phyloP scores from a whole-genome alignment of 2,888 invertebrate species.

The Gastrophysa polygoni region DNA sequence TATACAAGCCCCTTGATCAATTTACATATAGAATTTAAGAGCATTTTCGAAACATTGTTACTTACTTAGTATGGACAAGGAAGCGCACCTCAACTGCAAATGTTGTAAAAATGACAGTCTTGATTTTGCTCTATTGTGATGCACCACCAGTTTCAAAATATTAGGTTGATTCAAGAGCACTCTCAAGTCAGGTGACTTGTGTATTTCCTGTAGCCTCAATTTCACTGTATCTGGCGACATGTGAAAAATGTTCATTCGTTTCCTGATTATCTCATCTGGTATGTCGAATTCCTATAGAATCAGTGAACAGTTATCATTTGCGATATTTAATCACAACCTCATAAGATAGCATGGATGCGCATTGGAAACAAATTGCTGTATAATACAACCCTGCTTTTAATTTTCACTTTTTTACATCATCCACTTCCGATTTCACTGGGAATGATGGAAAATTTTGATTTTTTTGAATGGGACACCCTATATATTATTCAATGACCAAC shows the following conservation, averaged over 20 bases:
- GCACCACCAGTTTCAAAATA: conserved; percentile 61
- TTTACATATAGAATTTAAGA: no score
- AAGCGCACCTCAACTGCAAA: conserved; percentile 60
- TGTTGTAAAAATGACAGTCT: conserved; percentile 62
- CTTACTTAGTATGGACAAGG: conserved; percentile 59
- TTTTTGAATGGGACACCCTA: no score
- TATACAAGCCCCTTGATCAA: no score
- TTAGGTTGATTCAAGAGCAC: conserved; percentile 67
- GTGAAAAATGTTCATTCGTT: conserved; percentile 64
- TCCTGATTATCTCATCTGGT: conserved; percentile 60
- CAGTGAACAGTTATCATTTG: background rate
- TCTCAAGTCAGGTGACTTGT: conserved; percentile 65
- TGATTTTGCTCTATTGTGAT: conserved; percentile 59
- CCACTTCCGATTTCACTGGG: no score
- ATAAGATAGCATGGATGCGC: no score
- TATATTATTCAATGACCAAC: no score
- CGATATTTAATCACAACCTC: no score
- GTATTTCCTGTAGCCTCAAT: conserved; percentile 64
- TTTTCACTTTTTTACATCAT: no score
- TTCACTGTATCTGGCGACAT: conserved; percentile 65
- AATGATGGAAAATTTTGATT: no score
- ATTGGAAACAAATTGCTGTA: no score
- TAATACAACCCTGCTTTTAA: no score
- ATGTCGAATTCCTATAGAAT: conserved; percentile 63
- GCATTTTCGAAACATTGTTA: background rate